A percentile compares a stretch with the other conserved stretches of the same genome.
These are phyloP conservation scores for Microplitis manilae DNA, from an alignment of 2,888 invertebrate species.

Conservation along the genomic window DNA sequence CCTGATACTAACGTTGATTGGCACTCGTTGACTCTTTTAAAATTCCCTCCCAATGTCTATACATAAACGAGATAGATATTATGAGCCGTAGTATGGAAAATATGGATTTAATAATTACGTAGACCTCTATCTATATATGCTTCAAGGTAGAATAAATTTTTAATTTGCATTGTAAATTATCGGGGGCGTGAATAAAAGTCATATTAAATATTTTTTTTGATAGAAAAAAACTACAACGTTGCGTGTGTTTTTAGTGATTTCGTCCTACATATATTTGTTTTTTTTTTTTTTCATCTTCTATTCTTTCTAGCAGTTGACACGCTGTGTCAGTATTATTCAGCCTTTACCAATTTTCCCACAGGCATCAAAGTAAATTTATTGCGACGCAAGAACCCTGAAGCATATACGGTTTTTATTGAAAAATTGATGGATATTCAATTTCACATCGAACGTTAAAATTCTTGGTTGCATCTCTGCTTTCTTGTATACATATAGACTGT, in stretches of 20 bases:
- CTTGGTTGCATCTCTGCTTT: not conserved
- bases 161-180: slow-evolving; percentile 11
- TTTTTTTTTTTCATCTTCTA: not conserved
- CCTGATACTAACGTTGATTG: slow-evolving; percentile 25
- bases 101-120: not conserved
- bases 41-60: not conserved
- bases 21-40: slow-evolving; percentile 13
- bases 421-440: slow-evolving; percentile 29
- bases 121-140: not conserved
- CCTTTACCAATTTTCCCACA: not conserved
- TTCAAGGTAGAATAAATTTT: not conserved
- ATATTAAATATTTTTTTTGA: not conserved
- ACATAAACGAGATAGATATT: not conserved
- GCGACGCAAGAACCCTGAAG: slow-evolving; percentile 6
- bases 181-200: not conserved
- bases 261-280: not conserved
- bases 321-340: not conserved
- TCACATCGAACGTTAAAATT: slow-evolving; percentile 3
- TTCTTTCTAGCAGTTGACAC: not conserved
- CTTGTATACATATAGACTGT: not conserved
- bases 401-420: slow-evolving; percentile 15
- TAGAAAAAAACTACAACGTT: not conserved
- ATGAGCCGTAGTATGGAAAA: not conserved
- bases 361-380: slow-evolving; percentile 29
- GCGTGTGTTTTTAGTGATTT: not conserved